Conservation (phyloP, 2,797 vertebrate species). For the Anguilla pacifica region DNA sequence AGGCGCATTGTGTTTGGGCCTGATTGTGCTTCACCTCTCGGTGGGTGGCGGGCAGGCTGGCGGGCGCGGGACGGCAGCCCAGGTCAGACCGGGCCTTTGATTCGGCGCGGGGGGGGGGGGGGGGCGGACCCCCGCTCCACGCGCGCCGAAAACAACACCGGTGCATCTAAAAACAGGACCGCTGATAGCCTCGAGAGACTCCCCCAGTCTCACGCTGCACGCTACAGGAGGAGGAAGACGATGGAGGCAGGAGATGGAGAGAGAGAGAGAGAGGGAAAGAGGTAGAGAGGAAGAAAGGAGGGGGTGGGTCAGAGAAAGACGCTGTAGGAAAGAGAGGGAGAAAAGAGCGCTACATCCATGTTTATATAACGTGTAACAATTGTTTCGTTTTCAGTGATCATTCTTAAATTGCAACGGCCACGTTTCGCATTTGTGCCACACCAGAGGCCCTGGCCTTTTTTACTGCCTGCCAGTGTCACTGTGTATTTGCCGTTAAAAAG, state of each 20-base stretch:
- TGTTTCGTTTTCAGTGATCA: neutral
- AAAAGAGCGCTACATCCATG: neutral
- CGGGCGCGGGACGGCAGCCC: neutral
- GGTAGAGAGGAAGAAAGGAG: neutral
- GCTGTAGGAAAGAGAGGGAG: neutral
- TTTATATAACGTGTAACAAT: neutral
- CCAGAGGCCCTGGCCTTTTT: neutral
- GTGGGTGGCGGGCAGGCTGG: slow-evolving; percentile 17
- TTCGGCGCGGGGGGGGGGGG: neutral
- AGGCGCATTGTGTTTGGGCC: slow-evolving; percentile 27
- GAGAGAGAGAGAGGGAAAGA: neutral
- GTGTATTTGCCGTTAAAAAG: neutral
- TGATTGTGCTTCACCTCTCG: slow-evolving; percentile 19
- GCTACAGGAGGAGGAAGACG: neutral
- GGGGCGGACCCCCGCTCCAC: neutral
- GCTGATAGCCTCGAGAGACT: neutral
- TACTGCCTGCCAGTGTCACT: neutral
- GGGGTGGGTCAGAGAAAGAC: neutral
- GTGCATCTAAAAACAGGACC: slow-evolving; percentile 6
- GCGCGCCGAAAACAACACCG: neutral
- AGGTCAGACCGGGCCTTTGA: slow-evolving; percentile 10
- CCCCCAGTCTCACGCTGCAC: neutral
- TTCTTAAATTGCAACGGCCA: neutral
- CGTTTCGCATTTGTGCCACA: neutral
- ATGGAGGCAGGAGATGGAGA: neutral